phyloP scores from a whole-genome alignment of 2,113 vertebrate species.

The Lophius piscatorius region DNA sequence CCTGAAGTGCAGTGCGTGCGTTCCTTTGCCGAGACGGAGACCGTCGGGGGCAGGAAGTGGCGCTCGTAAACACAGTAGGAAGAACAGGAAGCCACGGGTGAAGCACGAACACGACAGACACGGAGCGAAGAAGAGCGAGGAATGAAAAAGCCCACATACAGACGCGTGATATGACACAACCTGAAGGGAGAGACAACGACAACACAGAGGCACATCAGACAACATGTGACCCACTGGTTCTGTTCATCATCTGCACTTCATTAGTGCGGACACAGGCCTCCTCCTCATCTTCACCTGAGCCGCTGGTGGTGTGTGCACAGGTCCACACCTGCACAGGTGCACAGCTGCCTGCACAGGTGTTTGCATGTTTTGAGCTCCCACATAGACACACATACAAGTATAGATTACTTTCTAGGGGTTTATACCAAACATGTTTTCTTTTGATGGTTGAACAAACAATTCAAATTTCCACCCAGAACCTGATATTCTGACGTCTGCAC shows the following conservation, averaged over 20 bases:
- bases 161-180: slow-evolving; percentile 87
- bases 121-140: slow-evolving; percentile 77
- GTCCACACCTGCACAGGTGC: slow-evolving; percentile 25
- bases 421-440: too few species aligned
- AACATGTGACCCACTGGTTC: slow-evolving; percentile 69
- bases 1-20: slow-evolving; percentile 28
- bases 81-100: slow-evolving; percentile 67
- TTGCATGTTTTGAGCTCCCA: slow-evolving; percentile 35
- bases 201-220: slow-evolving; percentile 83
- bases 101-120: slow-evolving; percentile 71
- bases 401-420: too few species aligned
- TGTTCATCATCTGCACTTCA: slow-evolving; percentile 65
- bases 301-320: slow-evolving; percentile 40
- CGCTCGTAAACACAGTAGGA: slow-evolving; percentile 62
- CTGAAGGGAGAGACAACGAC: slow-evolving; percentile 84
- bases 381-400: slow-evolving; percentile 43
- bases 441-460: not conserved
- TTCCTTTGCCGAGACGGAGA: slow-evolving; percentile 55
- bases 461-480: slow-evolving; percentile 14
- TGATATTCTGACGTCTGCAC: slow-evolving; percentile 4
- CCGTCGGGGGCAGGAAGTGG: slow-evolving; percentile 54
- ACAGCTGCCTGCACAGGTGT: slow-evolving; percentile 28
- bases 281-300: slow-evolving; percentile 44
- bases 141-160: slow-evolving; percentile 86
- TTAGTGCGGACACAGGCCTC: slow-evolving; percentile 60